Conservation (phyloP, 2,113 vertebrate species). For the Lepidiolamprologus cunningtoni region DNA sequence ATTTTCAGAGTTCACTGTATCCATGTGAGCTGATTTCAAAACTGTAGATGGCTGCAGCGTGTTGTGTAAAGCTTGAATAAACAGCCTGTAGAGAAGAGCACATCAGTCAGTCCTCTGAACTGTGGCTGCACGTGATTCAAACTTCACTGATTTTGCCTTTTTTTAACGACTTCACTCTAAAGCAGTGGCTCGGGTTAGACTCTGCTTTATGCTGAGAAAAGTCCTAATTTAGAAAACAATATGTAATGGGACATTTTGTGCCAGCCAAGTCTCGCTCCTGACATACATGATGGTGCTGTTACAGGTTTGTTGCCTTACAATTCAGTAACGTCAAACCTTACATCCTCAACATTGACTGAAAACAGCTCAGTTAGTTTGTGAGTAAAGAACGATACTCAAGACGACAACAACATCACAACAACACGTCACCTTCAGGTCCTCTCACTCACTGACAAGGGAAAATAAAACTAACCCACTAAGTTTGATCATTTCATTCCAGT, state of each 20-base stretch:
- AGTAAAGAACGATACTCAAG: background rate
- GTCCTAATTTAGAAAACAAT: background rate
- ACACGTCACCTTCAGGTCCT: background rate
- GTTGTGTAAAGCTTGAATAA: slow-evolving; percentile 71
- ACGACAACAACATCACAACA: background rate
- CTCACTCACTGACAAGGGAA: background rate
- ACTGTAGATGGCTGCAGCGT: slow-evolving; percentile 54
- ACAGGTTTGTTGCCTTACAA: background rate
- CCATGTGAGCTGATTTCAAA: slow-evolving; percentile 61
- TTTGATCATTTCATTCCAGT: background rate
- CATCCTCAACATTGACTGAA: background rate
- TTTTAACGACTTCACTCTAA: background rate
- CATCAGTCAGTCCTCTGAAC: background rate
- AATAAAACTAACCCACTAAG: background rate
- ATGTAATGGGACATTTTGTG: background rate
- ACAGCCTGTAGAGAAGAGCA: slow-evolving; percentile 60
- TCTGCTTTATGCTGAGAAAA: background rate
- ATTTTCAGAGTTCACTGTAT: slow-evolving; percentile 32
- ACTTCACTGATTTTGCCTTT: rapidly evolving
- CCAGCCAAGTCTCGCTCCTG: background rate
- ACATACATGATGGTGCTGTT: background rate
- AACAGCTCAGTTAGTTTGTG: background rate
- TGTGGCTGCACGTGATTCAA: background rate
- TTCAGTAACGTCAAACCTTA: background rate
- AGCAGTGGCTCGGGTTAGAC: background rate